These are phyloP conservation scores for Drepanosiphum platanoidis DNA, from an alignment of 2,888 invertebrate genomes.

Conservation along the genomic window DNA sequence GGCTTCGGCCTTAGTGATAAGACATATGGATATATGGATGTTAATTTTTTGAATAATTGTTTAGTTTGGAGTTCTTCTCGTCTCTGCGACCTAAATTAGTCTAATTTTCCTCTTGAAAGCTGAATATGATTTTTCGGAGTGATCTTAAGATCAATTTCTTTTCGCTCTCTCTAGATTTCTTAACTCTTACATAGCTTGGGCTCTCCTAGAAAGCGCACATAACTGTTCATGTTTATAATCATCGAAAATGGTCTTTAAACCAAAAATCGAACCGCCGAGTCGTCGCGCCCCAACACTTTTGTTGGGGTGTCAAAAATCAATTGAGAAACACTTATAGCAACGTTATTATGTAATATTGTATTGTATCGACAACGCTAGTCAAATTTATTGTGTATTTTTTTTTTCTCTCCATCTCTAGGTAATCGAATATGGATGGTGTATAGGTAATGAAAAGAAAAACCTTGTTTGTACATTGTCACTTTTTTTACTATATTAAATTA, in stretches of 20 bases:
- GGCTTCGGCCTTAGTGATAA: constrained; percentile 11
- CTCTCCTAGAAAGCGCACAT: not conserved
- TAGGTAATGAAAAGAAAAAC: constrained; percentile 39
- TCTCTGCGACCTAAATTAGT: too few relatives aligned
- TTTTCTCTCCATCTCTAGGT: constrained; percentile 6
- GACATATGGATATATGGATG: too few relatives aligned
- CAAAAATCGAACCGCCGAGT: constrained; percentile 13
- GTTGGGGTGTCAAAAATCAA: constrained; percentile 30
- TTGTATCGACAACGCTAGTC: constrained; percentile 45
- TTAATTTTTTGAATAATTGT: constrained; percentile 31
- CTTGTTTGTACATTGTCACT: constrained; percentile 57
- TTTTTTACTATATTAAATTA: constrained; percentile 61
- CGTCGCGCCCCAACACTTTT: not conserved
- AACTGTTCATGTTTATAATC: not conserved
- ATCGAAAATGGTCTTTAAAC: not conserved
- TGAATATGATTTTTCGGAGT: constrained; percentile 26
- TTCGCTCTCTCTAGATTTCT: not conserved
- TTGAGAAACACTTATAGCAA: constrained; percentile 51
- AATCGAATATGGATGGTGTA: constrained; percentile 9
- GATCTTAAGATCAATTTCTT: constrained; percentile 18
- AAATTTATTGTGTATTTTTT: constrained; percentile 43
- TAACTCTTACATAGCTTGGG: not conserved
- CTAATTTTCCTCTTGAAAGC: too few relatives aligned
- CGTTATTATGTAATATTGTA: too few relatives aligned
- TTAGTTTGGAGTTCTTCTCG: constrained; percentile 30